These are phyloP conservation scores for Leptobrachium leishanense DNA, from an alignment of 2,113 vertebrate species.

Conservation along the genomic window DNA sequence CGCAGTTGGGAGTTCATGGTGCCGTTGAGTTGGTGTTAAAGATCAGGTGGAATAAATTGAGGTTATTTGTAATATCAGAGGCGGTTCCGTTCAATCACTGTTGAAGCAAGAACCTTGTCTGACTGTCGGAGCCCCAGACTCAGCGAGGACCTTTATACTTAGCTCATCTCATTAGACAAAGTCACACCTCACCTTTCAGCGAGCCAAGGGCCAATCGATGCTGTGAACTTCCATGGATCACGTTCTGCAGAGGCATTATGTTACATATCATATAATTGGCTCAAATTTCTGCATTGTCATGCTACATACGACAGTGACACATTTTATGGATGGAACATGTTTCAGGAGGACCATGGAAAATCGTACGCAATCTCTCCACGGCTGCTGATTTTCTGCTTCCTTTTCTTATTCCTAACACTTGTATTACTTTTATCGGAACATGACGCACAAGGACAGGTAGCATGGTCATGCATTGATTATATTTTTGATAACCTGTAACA, in stretches of 20 bases:
- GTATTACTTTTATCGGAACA: not conserved
- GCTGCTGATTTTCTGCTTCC: not conserved
- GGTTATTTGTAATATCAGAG: not conserved
- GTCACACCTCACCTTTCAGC: slow-evolving; percentile 15
- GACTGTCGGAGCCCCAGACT: not conserved
- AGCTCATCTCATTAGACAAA: not conserved
- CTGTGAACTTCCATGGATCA: slow-evolving; percentile 2
- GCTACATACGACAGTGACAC: not conserved
- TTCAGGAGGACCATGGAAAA: not conserved
- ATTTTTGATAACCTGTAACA: not conserved
- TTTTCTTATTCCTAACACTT: not conserved
- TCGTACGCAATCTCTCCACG: not conserved
- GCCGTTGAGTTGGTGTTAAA: not conserved
- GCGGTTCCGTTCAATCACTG: slow-evolving; percentile 83
- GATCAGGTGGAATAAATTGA: not conserved
- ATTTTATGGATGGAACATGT: not conserved
- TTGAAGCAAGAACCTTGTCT: slow-evolving; percentile 71
- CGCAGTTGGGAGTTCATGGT: slow-evolving; percentile 49
- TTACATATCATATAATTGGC: not conserved
- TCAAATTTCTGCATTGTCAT: slow-evolving; percentile 26
- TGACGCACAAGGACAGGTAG: too few relatives aligned
- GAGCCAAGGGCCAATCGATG: not conserved
- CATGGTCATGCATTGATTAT: too few relatives aligned
- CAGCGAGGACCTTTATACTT: slow-evolving; percentile 20
- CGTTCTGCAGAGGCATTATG: not conserved